A percentile compares a stretch with the other conserved stretches of the same genome.
Conservation (phyloP, 2,888 invertebrate species). For the Cyclophora albipunctata region DNA sequence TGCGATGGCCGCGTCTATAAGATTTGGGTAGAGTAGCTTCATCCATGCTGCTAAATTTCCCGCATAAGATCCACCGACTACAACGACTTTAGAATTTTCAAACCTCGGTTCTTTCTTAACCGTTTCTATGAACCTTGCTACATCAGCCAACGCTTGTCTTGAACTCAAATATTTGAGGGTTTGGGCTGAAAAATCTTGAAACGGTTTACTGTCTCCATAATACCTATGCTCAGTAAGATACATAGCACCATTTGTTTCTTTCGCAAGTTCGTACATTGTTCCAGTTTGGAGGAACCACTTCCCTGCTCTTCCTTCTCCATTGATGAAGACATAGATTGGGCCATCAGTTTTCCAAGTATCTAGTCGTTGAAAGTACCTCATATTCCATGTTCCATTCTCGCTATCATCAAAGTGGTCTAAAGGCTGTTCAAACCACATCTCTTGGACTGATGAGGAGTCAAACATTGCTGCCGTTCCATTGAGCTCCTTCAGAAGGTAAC, state of each 20-base stretch:
- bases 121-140: slow-evolving; percentile 35
- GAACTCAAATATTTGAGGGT: slow-evolving; percentile 50
- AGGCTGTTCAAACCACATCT: slow-evolving; percentile 48
- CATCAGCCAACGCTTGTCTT: slow-evolving; percentile 55
- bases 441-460: slow-evolving; percentile 22
- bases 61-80: slow-evolving; percentile 59
- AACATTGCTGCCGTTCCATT: slow-evolving; percentile 18
- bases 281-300: slow-evolving; percentile 43
- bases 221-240: slow-evolving; percentile 57
- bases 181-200: slow-evolving; percentile 33
- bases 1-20: slow-evolving; percentile 54
- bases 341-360: slow-evolving; percentile 44
- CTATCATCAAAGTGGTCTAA: slow-evolving; percentile 49
- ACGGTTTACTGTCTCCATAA: slow-evolving; percentile 57
- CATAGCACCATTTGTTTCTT: slow-evolving; percentile 58
- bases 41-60: slow-evolving; percentile 65
- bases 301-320: slow-evolving; percentile 47
- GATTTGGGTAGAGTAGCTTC: slow-evolving; percentile 48
- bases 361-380: slow-evolving; percentile 53
- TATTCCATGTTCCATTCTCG: slow-evolving; percentile 46
- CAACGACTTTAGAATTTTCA: slow-evolving; percentile 47
- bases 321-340: slow-evolving; percentile 51
- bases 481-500: slow-evolving; percentile 34
- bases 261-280: slow-evolving; percentile 48
- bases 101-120: slow-evolving; percentile 37